Conservation (phyloP, 1,140 invertebrate species). For the Euura saliciscinereae region DNA sequence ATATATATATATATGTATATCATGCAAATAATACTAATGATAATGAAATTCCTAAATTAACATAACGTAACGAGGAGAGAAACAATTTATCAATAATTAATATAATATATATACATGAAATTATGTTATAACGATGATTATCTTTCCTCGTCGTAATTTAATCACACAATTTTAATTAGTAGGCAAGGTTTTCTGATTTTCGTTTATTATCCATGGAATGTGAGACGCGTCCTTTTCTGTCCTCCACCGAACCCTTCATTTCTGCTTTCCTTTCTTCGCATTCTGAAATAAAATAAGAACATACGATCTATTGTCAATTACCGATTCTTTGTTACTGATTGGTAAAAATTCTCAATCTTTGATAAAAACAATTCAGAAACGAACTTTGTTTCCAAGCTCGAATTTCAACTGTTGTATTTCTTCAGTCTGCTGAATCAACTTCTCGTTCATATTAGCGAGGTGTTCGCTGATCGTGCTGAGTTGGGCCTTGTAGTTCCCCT, state of each 20-base stretch:
- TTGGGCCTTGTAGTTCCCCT: slow-evolving; percentile 84
- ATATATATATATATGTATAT: slow-evolving; percentile 13
- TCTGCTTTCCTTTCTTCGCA: slow-evolving; percentile 53
- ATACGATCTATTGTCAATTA: background rate
- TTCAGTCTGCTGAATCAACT: slow-evolving; percentile 80
- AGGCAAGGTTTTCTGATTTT: no score
- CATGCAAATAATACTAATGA: background rate
- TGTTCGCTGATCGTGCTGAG: slow-evolving; percentile 91
- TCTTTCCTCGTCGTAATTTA: background rate
- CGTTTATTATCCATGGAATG: no score
- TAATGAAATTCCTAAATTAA: background rate
- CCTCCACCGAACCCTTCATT: slow-evolving; percentile 27
- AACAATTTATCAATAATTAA: background rate
- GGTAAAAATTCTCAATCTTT: background rate
- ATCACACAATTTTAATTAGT: slow-evolving; percentile 15
- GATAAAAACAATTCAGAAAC: slow-evolving; percentile 6
- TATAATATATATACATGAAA: background rate
- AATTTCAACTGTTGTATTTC: slow-evolving; percentile 70
- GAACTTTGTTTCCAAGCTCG: slow-evolving; percentile 61
- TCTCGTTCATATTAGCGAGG: slow-evolving; percentile 90
- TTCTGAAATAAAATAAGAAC: slow-evolving; percentile 45
- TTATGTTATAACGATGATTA: background rate
- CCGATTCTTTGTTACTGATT: background rate
- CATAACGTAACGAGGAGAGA: no score
- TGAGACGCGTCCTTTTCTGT: no score